These are phyloP conservation scores for Latheticus oryzae DNA, from an alignment of 2,888 invertebrate genomes.

Conservation along the genomic window DNA sequence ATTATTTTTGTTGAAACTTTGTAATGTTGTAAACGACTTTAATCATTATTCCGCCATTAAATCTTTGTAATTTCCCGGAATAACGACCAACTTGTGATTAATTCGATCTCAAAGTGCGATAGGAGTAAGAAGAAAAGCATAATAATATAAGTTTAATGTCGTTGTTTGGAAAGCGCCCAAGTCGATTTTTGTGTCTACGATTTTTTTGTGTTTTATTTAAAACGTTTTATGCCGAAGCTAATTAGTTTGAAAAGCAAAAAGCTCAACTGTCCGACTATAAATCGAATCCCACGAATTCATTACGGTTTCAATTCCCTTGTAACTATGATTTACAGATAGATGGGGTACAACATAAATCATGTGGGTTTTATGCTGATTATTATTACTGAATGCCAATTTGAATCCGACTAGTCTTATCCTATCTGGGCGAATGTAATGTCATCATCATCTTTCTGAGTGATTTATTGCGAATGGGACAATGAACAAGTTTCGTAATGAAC, in stretches of 20 bases:
- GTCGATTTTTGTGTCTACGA: constrained; percentile 6
- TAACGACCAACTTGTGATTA: constrained; percentile 20
- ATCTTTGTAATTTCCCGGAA: constrained; percentile 22
- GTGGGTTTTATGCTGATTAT: constrained; percentile 37
- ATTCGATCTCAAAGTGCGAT: constrained; percentile 24
- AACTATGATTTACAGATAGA: constrained; percentile 39
- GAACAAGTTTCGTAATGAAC: constrained; percentile 34
- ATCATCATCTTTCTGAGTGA: constrained; percentile 33
- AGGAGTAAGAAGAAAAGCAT: constrained; percentile 7
- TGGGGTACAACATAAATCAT: constrained; percentile 33
- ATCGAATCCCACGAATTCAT: constrained; percentile 43
- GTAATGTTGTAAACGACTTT: constrained; percentile 13
- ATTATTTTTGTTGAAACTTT: no score
- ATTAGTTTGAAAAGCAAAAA: constrained; percentile 33
- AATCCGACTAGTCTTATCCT: constrained; percentile 27
- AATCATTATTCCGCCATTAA: constrained; percentile 24
- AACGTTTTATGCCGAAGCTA: constrained; percentile 23
- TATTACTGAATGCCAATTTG: constrained; percentile 38
- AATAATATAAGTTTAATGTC: constrained; percentile 26
- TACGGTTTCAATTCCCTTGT: constrained; percentile 39
- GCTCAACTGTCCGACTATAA: constrained; percentile 32
- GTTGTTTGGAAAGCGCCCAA: constrained; percentile 19
- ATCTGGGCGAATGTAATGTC: constrained; percentile 25
- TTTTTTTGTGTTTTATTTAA: background rate
- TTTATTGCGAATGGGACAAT: constrained; percentile 34